These are phyloP conservation scores for Myiopsitta monachus DNA, from an alignment of 2,113 vertebrate species.

Conservation along the genomic window DNA sequence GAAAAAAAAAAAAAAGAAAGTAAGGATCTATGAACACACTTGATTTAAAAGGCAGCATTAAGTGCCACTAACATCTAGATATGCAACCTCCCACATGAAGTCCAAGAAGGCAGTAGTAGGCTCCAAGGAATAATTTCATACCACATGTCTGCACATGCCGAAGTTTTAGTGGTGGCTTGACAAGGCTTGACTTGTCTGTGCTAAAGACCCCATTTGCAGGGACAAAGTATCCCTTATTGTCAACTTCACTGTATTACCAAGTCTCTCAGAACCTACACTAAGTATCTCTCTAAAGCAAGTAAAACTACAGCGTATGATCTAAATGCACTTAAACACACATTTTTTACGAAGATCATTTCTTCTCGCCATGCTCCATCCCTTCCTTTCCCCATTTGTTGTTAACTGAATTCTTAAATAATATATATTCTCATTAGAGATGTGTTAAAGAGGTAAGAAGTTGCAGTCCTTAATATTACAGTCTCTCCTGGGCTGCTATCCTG, in stretches of 20 bases:
- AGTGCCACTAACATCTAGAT: not conserved
- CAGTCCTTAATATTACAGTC: not conserved
- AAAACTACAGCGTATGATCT: not conserved
- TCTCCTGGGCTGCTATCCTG: not conserved
- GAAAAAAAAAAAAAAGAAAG: not conserved
- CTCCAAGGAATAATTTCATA: not conserved
- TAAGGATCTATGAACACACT: conserved; percentile 24
- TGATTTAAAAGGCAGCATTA: conserved; percentile 4
- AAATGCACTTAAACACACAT: not conserved
- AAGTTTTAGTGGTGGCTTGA: not conserved
- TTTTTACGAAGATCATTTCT: not conserved
- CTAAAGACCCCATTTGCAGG: not conserved
- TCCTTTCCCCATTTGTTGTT: not conserved
- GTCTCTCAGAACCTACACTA: not conserved
- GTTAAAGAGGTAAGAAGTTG: not conserved
- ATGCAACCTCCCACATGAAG: not conserved
- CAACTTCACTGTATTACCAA: not conserved
- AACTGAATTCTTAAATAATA: not conserved
- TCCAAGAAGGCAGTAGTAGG: not conserved
- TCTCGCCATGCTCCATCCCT: not conserved
- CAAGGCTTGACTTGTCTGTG: not conserved
- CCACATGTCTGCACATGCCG: not conserved
- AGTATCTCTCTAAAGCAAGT: not conserved
- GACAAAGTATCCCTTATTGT: not conserved
- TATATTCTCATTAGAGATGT: not conserved